Evolutionary conservation across 2,113 vertebrate genomes (phyloP).

Genomic region (Lepus timidus): DNA sequence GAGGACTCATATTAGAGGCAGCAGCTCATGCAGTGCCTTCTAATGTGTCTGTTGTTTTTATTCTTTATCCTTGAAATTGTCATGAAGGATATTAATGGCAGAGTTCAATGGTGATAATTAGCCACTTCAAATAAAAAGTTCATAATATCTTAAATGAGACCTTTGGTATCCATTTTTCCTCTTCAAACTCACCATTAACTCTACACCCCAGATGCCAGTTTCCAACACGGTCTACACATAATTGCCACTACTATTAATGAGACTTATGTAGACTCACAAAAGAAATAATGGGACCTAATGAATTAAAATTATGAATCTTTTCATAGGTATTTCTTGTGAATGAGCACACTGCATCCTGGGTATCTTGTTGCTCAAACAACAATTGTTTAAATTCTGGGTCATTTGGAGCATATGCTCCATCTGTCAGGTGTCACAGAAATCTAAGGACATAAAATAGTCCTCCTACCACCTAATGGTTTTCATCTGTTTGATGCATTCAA

Average conservation of each 20-base stretch:
- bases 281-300: conserved; percentile 73
- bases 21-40: neutral
- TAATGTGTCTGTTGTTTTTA: conserved; percentile 2
- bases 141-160: conserved; percentile 73
- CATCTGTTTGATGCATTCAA: conserved; percentile 70
- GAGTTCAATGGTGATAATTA: conserved; percentile 78
- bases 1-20: neutral
- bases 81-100: conserved; percentile 69
- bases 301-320: conserved; percentile 75
- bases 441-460: conserved; percentile 51
- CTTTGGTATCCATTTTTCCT: conserved; percentile 67
- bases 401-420: conserved; percentile 68
- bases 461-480: conserved; percentile 74
- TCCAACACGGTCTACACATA: conserved; percentile 11
- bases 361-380: conserved; percentile 67
- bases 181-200: conserved; percentile 64
- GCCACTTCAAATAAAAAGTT: conserved; percentile 75
- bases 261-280: conserved; percentile 60
- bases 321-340: conserved; percentile 65
- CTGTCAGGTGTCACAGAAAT: conserved; percentile 74
- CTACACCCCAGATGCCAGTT: conserved; percentile 53
- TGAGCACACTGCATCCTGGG: conserved; percentile 41
- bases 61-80: conserved; percentile 78
- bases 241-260: conserved; percentile 72
- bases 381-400: conserved; percentile 72